phyloP scores from a whole-genome alignment of 2,113 vertebrate species.

The Pelvicachromis taeniatus region DNA sequence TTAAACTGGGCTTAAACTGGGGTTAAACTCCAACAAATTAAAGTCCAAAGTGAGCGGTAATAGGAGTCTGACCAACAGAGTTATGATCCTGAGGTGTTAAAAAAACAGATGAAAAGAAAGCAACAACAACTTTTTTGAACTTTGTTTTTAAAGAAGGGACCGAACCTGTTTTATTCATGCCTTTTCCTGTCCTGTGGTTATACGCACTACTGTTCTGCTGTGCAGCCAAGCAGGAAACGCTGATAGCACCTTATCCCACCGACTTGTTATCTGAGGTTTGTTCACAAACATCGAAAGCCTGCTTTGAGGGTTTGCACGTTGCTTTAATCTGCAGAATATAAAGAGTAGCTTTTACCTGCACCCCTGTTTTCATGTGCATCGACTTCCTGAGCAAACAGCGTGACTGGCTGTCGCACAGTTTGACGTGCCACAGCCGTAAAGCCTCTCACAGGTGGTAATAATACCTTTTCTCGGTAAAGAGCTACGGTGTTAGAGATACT shows the following conservation, averaged over 20 bases:
- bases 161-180: neutral
- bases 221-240: neutral
- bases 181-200: neutral
- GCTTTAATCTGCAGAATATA: neutral
- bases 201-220: neutral
- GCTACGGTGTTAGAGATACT: fast-evolving
- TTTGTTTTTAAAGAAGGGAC: too few species aligned
- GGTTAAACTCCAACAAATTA: neutral
- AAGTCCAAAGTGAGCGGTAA: neutral
- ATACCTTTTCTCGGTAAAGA: neutral
- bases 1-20: too few species aligned
- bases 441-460: neutral
- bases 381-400: neutral
- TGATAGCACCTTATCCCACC: neutral
- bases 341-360: neutral
- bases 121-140: neutral
- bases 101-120: neutral
- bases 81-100: neutral
- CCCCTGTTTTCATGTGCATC: neutral
- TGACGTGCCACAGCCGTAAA: neutral
- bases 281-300: neutral
- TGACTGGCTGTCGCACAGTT: neutral
- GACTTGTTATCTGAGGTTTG: neutral
- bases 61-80: neutral
- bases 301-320: neutral